Conservation (phyloP, 2,888 invertebrate species). For the Sinelater perroti region DNA sequence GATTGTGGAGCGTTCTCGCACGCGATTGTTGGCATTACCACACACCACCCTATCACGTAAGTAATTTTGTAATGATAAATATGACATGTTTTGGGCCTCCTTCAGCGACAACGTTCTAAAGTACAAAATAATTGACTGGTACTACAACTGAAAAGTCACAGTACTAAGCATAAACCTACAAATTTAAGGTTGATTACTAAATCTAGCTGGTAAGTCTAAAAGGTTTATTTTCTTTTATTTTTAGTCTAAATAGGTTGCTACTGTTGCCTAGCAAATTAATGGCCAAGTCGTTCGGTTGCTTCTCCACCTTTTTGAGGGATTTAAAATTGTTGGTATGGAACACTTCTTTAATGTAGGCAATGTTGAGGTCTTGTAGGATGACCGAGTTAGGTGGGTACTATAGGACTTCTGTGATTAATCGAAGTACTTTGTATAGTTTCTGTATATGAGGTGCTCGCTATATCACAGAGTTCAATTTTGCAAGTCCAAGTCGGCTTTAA, state of each 20-base stretch:
- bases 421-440: conserved; percentile 2
- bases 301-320: conserved; percentile 1
- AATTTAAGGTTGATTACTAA: conserved; percentile 1
- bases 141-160: no score
- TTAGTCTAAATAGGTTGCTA: background rate
- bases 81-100: no score
- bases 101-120: no score
- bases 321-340: background rate
- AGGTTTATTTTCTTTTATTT: background rate
- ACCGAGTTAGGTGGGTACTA: background rate
- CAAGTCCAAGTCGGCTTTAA: conserved; percentile 12
- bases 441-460: background rate
- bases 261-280: background rate
- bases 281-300: background rate
- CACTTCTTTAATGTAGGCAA: conserved; percentile 3
- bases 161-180: no score
- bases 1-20: no score
- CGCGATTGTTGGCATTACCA: no score
- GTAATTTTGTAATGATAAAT: no score
- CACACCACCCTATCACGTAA: no score
- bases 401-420: background rate
- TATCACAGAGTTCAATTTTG: conserved; percentile 1
- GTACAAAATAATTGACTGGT: no score
- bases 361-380: background rate
- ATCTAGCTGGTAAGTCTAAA: conserved; percentile 2